Base-by-base conservation (phyloP, 2,888 invertebrate genomes). In the Urechis unicinctus region DNA sequence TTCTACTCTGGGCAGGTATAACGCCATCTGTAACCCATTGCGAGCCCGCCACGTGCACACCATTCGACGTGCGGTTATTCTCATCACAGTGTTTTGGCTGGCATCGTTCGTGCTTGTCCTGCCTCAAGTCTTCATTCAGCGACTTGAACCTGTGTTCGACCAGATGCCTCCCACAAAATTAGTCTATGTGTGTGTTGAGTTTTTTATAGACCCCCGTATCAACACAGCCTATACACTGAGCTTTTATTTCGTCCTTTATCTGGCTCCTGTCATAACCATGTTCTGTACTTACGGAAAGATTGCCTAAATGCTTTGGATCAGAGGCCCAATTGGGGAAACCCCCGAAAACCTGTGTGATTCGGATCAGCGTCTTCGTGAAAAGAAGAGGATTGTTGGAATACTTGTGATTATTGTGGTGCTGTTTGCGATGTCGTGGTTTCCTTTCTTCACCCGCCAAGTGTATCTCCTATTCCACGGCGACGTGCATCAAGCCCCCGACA, bases 341-440 rank as follows among this genome's bases (percentile, higher is more conserved):
- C 62, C 61, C 48, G 30, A 28, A n/a, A 62, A 63, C 36, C 58
- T 62, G 46, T 48, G 61, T n/a, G 63, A 66, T 43, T 52, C 61
- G 29, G 57, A 55, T n/a, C 58, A 66, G 25, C 64, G 63, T 49
- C 48, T 65, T 3, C 54, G 55, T 26, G 67, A 69, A 47, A 68
- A 67, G 59, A 65, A 66, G 53, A 61, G 65, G 45, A 61, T 71
- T 29, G 68, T 68, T 2, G 65, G 66, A 30, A 66, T 71, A 63
- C 55, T 71, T 45, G 61, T 71, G 25, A 53, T 65, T 25, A 60
- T 71, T 25, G 68, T 71, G 22, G 55, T 66, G 47, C 61, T 67
- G 13, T 71, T 71, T 57, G 66, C 68, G 2, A 50, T 68, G 17
- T 56, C 65, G 5, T 71, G 71, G 71, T 64, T 70, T 22, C 71